phyloP scores from a whole-genome alignment of 2,888 invertebrate species.

The Shargacucullia verbasci region DNA sequence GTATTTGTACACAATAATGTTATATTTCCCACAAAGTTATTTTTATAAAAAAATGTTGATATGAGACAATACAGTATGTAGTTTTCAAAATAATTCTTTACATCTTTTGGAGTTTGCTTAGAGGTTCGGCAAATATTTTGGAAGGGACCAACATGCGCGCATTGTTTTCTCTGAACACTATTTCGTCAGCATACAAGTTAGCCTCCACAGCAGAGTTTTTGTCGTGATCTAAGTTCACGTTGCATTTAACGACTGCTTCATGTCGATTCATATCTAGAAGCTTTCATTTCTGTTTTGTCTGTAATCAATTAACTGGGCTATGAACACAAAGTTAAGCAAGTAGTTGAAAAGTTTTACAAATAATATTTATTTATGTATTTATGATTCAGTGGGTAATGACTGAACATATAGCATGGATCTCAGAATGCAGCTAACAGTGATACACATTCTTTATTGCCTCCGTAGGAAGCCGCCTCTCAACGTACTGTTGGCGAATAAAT shows the following conservation, averaged over 20 bases:
- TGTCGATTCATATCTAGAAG: constrained; percentile 70
- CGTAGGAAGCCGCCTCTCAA: constrained; percentile 62
- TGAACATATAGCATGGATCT: constrained; percentile 88
- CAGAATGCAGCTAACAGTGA: constrained; percentile 86
- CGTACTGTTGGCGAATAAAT: constrained; percentile 56
- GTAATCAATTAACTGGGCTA: constrained; percentile 80
- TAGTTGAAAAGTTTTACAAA: constrained; percentile 76
- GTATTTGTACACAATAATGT: constrained; percentile 84
- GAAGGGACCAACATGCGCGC: constrained; percentile 86
- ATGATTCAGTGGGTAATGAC: constrained; percentile 84
- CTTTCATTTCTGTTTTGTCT: constrained; percentile 69
- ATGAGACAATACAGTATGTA: constrained; percentile 86
- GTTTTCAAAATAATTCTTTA: constrained; percentile 74
- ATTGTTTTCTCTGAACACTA: constrained; percentile 65
- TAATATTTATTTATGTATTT: constrained; percentile 80
- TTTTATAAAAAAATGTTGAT: constrained; percentile 86
- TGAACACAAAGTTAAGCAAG: constrained; percentile 78
- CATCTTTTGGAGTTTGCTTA: constrained; percentile 69
- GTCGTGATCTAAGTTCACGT: constrained; percentile 67
- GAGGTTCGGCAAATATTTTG: constrained; percentile 80
- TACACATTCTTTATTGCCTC: constrained; percentile 71
- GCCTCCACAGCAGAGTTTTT: constrained; percentile 63
- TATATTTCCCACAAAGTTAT: constrained; percentile 85
- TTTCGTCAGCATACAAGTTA: constrained; percentile 67
- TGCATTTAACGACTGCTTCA: constrained; percentile 75